phyloP scores from a whole-genome alignment of 2,113 vertebrate genomes.

The Patagioenas fasciata region DNA sequence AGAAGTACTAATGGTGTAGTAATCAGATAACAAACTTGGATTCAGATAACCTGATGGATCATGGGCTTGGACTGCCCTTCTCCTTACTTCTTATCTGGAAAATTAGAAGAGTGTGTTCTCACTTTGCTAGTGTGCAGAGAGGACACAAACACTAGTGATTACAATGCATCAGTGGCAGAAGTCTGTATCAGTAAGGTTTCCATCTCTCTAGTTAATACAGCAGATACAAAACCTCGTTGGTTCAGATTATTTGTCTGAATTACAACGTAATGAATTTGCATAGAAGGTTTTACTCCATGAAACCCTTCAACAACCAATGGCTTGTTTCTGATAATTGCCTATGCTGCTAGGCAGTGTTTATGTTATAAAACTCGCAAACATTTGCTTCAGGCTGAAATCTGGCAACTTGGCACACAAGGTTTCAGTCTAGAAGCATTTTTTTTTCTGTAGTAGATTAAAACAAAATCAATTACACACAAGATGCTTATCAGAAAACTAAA shows the following conservation, averaged over 20 bases:
- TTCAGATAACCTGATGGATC: not conserved
- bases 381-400: constrained; percentile 12
- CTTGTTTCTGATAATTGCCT: not conserved
- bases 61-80: not conserved
- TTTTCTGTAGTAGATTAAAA: constrained; percentile 3
- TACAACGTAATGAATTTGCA: not conserved
- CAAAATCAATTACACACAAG: constrained; percentile 20
- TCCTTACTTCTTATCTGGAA: not conserved
- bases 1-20: not conserved
- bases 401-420: not conserved
- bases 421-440: not conserved
- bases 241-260: not conserved
- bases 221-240: not conserved
- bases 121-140: not conserved
- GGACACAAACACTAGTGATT: not conserved
- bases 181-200: not conserved
- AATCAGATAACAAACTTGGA: not conserved
- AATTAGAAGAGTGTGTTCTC: not conserved
- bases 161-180: not conserved
- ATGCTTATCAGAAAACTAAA: constrained; percentile 57
- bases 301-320: not conserved
- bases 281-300: not conserved
- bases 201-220: not conserved
- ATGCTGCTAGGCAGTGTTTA: not conserved
- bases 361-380: not conserved